These are phyloP conservation scores for Girardia tigrina DNA, from an alignment of 2,888 invertebrate species.

Conservation along the genomic window DNA sequence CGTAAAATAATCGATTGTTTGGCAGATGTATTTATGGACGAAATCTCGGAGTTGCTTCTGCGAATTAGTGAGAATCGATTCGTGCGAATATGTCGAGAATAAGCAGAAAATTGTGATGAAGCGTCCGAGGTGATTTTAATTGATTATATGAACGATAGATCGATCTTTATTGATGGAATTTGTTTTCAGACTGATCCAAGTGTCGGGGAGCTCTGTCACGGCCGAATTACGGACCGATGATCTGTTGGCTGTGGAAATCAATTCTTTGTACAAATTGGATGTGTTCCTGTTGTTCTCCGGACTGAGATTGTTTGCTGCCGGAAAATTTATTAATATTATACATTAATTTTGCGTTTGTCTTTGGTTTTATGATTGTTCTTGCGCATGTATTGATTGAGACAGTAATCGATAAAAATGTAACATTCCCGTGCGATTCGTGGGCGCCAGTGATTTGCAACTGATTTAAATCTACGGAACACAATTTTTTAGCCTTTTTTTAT, in stretches of 20 bases:
- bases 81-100: neutral
- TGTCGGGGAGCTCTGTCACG: neutral
- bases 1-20: too few relatives aligned
- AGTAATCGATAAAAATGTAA: too few relatives aligned
- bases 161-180: neutral
- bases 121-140: neutral
- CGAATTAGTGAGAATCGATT: neutral
- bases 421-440: too few relatives aligned
- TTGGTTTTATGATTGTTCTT: too few relatives aligned
- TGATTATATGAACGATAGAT: too few relatives aligned
- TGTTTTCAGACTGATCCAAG: neutral
- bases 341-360: neutral
- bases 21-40: neutral
- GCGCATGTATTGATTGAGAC: too few relatives aligned
- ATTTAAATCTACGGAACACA: too few relatives aligned
- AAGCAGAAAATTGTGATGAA: neutral
- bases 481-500: too few relatives aligned
- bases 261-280: neutral
- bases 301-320: neutral
- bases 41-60: neutral
- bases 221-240: neutral
- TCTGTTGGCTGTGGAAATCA: neutral
- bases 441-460: too few relatives aligned
- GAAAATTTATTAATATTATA: neutral
- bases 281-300: neutral